Evolutionary conservation across 2,888 invertebrate genomes (phyloP), one percentile per base, ranked within the genome.

Genomic region (Chymomyza procnemis): DNA sequence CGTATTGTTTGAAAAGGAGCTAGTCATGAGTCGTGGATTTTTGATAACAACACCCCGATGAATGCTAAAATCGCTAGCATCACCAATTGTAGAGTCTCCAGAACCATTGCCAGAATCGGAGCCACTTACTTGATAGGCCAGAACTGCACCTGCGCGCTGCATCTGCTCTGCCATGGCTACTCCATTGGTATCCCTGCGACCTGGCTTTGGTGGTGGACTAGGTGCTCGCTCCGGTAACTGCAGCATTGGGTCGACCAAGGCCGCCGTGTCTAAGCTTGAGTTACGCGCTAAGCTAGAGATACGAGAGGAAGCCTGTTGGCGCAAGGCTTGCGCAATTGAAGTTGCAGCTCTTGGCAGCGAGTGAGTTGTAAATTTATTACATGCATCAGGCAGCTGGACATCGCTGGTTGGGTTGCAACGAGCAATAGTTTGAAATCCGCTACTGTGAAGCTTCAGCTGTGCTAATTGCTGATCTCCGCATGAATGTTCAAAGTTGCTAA

Each of bases 31-130:
- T 60, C 94, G 92, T 0, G 94, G 94, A 89, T 95, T 95, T 79
- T 94, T 93, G 30, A 94, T 94, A 21, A 94, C 92, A 16, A 95
- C 94, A 0, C 94, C 94, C 18, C 92, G 91, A 65, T 83, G 91
- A n/a, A 83, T 73, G 8, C 78, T 79, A 22, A 85, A 66, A 3
- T 89, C 90, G 26, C 67, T 77, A 18, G 67, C 71, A 14, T 93
- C 92, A 9, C 94, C 94, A 2, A 93, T 92, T 0, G 93, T 94
- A 0, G 96, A 96, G 90, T 97, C 97, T 0, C 96, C 97, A 0
- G 96, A 96, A 0, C 96, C 97, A 85, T 97, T 97, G 0, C 97
- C 97, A 0, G 96, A 97, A 91, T 97, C 97, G 0, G 96, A 96
- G 0, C 96, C 96, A 30, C 96, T 96, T 0, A 96, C 95, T 75